A percentile compares a stretch with the other conserved stretches of the same genome.
These are phyloP conservation scores for Apistogramma diplotaenia DNA, from an alignment of 2,113 vertebrate genomes.

Conservation along the genomic window DNA sequence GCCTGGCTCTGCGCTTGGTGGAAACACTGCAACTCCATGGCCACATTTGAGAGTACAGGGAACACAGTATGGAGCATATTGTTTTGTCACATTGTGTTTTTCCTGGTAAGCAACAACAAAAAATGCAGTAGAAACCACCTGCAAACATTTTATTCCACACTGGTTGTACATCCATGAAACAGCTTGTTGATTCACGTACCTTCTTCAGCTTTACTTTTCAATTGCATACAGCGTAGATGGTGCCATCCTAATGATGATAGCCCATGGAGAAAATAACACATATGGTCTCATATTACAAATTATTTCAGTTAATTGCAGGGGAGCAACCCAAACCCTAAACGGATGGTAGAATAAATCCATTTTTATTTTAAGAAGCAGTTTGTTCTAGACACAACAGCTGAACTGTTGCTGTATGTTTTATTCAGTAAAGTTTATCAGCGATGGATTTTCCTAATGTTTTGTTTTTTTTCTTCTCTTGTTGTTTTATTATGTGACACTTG, in stretches of 20 bases:
- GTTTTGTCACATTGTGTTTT: not conserved
- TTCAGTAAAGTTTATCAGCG: not conserved
- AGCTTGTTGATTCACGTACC: not conserved
- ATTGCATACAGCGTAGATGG: not conserved
- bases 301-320: not conserved
- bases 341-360: not conserved
- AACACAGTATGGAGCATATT: not conserved
- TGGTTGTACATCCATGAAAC: not conserved
- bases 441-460: not conserved
- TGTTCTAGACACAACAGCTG: not conserved
- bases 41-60: not conserved
- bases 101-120: not conserved
- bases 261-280: not conserved
- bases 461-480: not conserved
- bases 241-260: not conserved
- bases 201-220: not conserved
- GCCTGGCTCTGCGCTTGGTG: not conserved
- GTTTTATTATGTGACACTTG: not conserved
- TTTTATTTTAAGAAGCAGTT: not conserved
- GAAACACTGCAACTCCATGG: constrained; percentile 12
- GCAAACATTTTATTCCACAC: not conserved
- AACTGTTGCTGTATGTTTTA: not conserved
- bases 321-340: not conserved
- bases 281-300: not conserved
- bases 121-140: accelerated